Base-by-base conservation (phyloP, 2,888 invertebrate genomes). In the Meliscaeva auricollis region DNA sequence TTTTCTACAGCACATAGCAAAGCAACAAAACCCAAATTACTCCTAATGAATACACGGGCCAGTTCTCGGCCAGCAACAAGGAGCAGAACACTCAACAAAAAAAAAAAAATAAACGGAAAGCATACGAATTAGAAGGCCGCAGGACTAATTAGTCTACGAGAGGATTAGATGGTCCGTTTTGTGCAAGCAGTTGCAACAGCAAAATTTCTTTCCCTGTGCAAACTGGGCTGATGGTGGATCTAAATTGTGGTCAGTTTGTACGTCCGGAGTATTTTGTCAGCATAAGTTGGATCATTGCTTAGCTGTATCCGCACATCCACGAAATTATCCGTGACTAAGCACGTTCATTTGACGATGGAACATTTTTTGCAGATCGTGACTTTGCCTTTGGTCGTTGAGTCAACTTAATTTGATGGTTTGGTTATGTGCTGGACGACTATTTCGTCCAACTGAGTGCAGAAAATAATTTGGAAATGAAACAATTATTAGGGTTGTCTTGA, bases 11-110 rank as follows among this genome's bases (percentile, higher is more conserved):
- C 30, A 8, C 32, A n/a, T 3, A 30, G 26, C 17, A 15, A 15
- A 48, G 66, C 30, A 70, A 75, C 81, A 76, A 69, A 81, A 54
- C 80, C 72, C 76, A 72, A 85, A 85, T 85, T 81, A 85, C 76
- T 85, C 68, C 56, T 85, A 85, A 85, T 85, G 85, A 85, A 81
- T 77, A 81, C 72, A 72, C 75, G 66, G 26, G 13, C 22, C 41
- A 44, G 35, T 26, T 26, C 38, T 11, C 46, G n/a, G 30, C 9
- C 46, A 17, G 13, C 32, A 35, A 26, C 58, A 41, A 56, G 44
- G 30, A 62, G 26, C 26, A 26, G 3, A 48, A 35, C 13, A 20
- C 3, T 2, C n/a, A n/a, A 7, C 13, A n/a, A 38, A 35, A 13
- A 58, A 58, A 58, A 32, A 17, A 48, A 48, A 32, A n/a, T n/a